A percentile compares a stretch with the other conserved stretches of the same genome.
These are phyloP conservation scores for Myiotriccus ornatus DNA, from an alignment of 2,797 vertebrate genomes.

Conservation along the genomic window DNA sequence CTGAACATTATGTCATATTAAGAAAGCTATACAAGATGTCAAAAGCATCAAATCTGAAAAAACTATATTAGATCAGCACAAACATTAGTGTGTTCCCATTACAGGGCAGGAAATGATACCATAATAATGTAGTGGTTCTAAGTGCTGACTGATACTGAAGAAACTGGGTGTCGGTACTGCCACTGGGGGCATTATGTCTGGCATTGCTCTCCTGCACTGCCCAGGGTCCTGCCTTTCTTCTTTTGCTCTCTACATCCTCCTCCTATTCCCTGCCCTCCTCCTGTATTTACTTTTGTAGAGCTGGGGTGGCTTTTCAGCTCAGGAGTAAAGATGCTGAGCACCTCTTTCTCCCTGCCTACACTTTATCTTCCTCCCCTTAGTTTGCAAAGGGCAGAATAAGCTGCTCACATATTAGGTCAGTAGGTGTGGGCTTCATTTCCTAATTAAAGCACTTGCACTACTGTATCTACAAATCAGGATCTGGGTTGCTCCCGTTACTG, in stretches of 20 bases:
- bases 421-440: neutral
- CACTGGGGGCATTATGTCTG: neutral
- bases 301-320: neutral
- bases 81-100: neutral
- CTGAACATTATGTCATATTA: accelerated
- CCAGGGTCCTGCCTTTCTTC: neutral
- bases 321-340: neutral
- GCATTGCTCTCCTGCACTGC: neutral
- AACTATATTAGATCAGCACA: neutral
- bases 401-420: neutral
- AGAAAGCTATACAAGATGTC: neutral
- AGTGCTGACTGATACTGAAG: neutral
- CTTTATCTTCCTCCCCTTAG: neutral
- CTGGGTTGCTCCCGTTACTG: neutral
- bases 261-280: too few relatives aligned
- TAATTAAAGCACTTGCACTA: neutral
- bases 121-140: neutral
- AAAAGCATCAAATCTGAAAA: neutral
- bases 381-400: neutral
- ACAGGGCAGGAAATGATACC: neutral
- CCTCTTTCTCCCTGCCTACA: neutral
- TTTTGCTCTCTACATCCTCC: neutral
- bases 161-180: accelerated
- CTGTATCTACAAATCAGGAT: accelerated
- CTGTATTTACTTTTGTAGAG: neutral